Evolutionary conservation across 2,888 invertebrate genomes (phyloP).

Genomic region (Ferrisia virgata): DNA sequence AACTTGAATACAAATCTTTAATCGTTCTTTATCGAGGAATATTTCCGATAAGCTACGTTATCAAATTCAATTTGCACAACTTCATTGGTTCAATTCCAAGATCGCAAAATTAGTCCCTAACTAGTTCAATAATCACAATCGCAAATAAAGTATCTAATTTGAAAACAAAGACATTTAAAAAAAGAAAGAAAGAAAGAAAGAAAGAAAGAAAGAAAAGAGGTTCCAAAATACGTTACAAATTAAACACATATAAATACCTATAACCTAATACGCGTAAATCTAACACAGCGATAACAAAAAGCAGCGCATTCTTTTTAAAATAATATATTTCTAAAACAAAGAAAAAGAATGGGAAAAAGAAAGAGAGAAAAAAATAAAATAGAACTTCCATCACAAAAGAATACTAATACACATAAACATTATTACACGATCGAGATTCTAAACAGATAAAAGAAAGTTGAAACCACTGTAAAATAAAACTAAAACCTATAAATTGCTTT

Average conservation of each 20-base stretch:
- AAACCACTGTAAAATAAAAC: not conserved
- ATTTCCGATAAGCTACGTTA: too few species aligned
- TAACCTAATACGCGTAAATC: not conserved
- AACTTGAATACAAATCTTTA: too few species aligned
- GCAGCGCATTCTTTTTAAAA: not conserved
- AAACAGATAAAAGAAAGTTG: not conserved
- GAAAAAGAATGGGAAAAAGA: not conserved
- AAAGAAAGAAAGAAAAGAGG: not conserved
- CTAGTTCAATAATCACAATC: not conserved
- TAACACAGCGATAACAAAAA: constrained; percentile 1
- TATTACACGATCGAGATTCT: not conserved
- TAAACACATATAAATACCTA: not conserved
- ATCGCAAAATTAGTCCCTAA: not conserved
- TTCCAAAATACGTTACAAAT: not conserved
- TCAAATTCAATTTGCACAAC: not conserved
- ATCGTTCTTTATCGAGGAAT: too few species aligned
- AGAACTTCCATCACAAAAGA: not conserved
- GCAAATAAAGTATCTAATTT: not conserved
- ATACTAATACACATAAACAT: constrained; percentile 1
- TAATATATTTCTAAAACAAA: not conserved
- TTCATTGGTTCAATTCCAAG: not conserved
- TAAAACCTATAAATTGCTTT: constrained; percentile 19
- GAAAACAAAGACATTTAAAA: not conserved
- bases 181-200: not conserved
- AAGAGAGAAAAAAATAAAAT: not conserved